These are phyloP conservation scores for Gobio gobio DNA, from an alignment of 2,113 vertebrate species.

Conservation along the genomic window DNA sequence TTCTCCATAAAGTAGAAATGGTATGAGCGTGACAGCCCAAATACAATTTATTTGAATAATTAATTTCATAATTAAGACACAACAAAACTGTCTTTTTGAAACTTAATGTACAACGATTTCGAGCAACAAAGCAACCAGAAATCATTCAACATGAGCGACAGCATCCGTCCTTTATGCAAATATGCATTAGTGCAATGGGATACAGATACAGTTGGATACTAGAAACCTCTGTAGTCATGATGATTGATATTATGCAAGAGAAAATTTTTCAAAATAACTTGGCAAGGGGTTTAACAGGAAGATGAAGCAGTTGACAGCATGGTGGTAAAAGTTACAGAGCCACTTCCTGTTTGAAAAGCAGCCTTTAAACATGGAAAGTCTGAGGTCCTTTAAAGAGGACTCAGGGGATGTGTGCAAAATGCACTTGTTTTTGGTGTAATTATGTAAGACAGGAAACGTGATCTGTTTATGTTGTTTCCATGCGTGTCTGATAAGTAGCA, in stretches of 20 bases:
- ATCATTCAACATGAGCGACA: background rate
- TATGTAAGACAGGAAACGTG: background rate
- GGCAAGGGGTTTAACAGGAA: background rate
- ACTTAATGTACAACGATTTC: background rate
- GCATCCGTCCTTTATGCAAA: background rate
- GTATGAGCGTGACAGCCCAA: background rate
- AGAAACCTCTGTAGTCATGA: background rate
- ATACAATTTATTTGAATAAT: background rate
- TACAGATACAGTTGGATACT: background rate
- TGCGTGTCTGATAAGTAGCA: background rate
- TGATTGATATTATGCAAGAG: background rate
- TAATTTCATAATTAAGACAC: background rate
- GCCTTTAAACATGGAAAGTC: background rate
- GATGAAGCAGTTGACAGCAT: background rate
- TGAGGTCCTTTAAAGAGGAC: background rate
- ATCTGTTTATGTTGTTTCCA: background rate
- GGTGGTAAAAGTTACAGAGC: background rate
- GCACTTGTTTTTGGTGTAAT: background rate
- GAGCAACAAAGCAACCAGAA: background rate
- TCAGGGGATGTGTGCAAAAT: background rate
- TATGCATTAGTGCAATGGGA: background rate
- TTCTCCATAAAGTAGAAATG: background rate
- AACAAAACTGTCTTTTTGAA: background rate
- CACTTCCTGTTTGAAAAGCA: conserved; percentile 8
- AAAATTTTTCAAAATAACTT: background rate